A percentile compares a stretch with the other conserved stretches of the same genome.
phyloP scores from a whole-genome alignment of 2,888 invertebrate species.

The Synanthedon myopaeformis region DNA sequence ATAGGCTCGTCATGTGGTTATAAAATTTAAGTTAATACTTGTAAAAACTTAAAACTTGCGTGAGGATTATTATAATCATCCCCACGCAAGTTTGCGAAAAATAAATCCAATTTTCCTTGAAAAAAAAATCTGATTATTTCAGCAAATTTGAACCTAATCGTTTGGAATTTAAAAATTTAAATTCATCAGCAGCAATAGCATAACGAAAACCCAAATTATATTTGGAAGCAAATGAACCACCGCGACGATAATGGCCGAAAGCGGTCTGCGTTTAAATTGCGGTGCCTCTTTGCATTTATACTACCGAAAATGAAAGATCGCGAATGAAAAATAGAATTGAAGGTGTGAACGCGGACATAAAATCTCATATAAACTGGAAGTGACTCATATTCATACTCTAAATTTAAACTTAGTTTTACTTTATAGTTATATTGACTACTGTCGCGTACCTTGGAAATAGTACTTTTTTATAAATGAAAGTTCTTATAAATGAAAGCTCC shows the following conservation, averaged over 20 bases:
- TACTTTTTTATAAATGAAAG: too few relatives aligned
- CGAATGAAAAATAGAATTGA: conserved; percentile 29
- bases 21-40: too few relatives aligned
- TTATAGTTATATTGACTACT: too few relatives aligned
- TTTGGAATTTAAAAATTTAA: background rate
- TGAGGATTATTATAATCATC: too few relatives aligned
- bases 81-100: too few relatives aligned
- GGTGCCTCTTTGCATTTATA: conserved; percentile 48
- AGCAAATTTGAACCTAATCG: too few relatives aligned
- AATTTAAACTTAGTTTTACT: background rate
- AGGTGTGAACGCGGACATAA: conserved; percentile 5
- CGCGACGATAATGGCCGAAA: conserved; percentile 22
- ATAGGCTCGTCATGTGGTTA: too few relatives aligned
- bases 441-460: too few relatives aligned
- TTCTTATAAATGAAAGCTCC: too few relatives aligned
- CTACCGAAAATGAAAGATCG: conserved; percentile 46
- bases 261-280: conserved; percentile 17
- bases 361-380: background rate
- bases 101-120: too few relatives aligned
- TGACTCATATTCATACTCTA: background rate
- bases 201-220: conserved; percentile 16
- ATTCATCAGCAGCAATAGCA: background rate
- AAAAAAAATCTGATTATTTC: too few relatives aligned
- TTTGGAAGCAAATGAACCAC: conserved; percentile 27
- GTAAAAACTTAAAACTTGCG: too few relatives aligned